Conservation (phyloP, 2,113 vertebrate species). For the Pterophyllum scalare region DNA sequence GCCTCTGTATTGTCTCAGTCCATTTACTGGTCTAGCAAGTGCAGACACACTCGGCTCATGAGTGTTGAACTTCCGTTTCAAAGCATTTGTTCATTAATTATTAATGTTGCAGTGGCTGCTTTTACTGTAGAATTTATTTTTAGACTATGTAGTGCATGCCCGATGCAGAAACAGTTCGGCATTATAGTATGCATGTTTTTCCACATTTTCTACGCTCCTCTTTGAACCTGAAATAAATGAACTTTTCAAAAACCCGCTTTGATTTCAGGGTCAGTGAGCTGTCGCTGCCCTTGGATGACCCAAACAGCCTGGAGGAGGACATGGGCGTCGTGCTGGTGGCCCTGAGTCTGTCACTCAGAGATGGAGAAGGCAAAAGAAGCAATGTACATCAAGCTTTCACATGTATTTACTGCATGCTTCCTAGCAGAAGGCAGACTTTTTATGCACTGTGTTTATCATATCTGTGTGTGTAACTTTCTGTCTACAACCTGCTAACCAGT, state of each 20-base stretch:
- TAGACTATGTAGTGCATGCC: not conserved
- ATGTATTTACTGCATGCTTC: constrained; percentile 25
- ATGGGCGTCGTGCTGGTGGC: constrained; percentile 93
- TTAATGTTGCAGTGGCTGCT: not conserved
- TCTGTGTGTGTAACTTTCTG: not conserved
- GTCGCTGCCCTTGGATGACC: constrained; percentile 88
- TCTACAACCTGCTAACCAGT: constrained; percentile 61
- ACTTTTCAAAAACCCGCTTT: not conserved
- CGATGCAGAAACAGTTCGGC: not conserved
- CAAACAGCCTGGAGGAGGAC: constrained; percentile 95
- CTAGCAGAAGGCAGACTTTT: not conserved
- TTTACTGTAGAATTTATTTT: not conserved
- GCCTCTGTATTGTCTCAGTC: not conserved
- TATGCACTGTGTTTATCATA: not conserved
- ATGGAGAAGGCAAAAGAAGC: constrained; percentile 85
- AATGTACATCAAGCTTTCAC: constrained; percentile 49
- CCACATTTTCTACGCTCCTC: not conserved
- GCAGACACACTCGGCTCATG: not conserved
- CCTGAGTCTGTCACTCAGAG: constrained; percentile 85
- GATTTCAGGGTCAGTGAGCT: constrained; percentile 82
- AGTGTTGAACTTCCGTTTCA: constrained; percentile 5
- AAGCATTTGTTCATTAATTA: constrained; percentile 1
- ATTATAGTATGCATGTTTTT: not conserved
- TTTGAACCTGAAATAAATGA: not conserved
- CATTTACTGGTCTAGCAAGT: not conserved